Base-by-base conservation (phyloP, 2,797 vertebrate genomes). In the Anabacerthia variegaticeps region DNA sequence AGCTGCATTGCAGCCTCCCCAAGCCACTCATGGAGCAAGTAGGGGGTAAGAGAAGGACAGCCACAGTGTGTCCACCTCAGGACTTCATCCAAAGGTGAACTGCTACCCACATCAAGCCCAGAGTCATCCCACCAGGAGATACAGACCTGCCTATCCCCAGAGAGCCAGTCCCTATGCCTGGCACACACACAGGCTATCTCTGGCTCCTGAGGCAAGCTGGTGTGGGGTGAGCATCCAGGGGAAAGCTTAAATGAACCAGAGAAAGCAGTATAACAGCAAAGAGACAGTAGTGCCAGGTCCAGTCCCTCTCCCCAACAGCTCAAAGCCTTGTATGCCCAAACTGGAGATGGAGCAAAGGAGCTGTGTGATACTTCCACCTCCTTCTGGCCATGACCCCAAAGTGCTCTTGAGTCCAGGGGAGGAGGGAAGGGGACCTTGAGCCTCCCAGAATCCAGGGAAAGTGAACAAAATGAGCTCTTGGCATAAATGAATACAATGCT, bases 51-150 rank as follows among this genome's bases (percentile, higher is more conserved):
- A 36, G 72, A 69, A 92, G 65, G 88, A 88, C 78, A 91, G 14
- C 7, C 65, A n/a, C 0, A 0, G 28, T 1, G 0, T 16, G 6
- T 49, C 30, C 48, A n/a, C 8, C 46, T 48, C 65, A 32, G 78
- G 65, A n/a, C 65, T 68, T 28, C 69, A 58, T 48, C 76, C 44
- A 24, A 58, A 69, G 62, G 9, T 15, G 34, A 69, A 48, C 7
- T 0, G 1, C 66, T 85, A 78, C 62, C 46, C 37, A 58, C 49
- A 26, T 7, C 59, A n/a, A 36, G 20, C 41, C 6, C 10, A 22
- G 80, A 55, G 22, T 23, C 28, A 54, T 49, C 58, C 24, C 52
- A 41, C 32, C 56, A 61, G 32, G 30, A 59, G 18, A 7, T 12
- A 12, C 8, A 18, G 55, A 27, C 36, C 51, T 71, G 14, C 15